A percentile compares a stretch with the other conserved stretches of the same genome.
Conservation (phyloP, 2,797 vertebrate genomes). For the Stomatorhinus walkeri region DNA sequence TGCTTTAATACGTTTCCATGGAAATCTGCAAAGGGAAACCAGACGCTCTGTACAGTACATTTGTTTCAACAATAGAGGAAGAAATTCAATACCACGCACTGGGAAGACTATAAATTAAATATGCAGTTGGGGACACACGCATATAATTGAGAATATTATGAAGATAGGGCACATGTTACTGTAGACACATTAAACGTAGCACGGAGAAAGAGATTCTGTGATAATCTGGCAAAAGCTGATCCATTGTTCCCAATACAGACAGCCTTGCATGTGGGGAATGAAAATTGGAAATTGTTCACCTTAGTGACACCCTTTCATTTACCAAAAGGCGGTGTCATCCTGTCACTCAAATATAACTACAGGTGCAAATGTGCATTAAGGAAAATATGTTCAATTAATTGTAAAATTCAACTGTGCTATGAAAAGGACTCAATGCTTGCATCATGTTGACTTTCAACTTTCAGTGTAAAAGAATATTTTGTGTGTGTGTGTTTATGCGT, state of each 20-base stretch:
- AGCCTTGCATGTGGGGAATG: not conserved
- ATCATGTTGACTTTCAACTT: not conserved
- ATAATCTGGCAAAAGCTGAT: not conserved
- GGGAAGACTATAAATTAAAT: not conserved
- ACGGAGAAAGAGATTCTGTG: not conserved
- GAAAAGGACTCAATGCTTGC: not conserved
- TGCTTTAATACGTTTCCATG: slow-evolving; percentile 30
- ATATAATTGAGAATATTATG: not conserved
- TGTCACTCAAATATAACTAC: not conserved
- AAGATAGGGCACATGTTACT: not conserved
- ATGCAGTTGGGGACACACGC: not conserved
- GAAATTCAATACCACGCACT: not conserved
- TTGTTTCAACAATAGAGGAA: slow-evolving; percentile 13
- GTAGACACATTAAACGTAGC: not conserved
- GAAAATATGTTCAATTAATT: not conserved
- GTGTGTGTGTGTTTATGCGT: too few species aligned
- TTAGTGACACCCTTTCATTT: not conserved
- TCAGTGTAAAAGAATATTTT: not conserved
- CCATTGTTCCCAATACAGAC: not conserved
- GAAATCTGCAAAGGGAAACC: slow-evolving; percentile 26
- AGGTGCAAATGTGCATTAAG: not conserved
- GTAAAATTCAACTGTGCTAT: not conserved
- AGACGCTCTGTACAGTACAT: slow-evolving; percentile 12
- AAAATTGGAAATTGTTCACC: not conserved
- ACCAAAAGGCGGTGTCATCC: not conserved